phyloP scores from a whole-genome alignment of 2,888 invertebrate species.

The Minunthozetes semirufus region DNA sequence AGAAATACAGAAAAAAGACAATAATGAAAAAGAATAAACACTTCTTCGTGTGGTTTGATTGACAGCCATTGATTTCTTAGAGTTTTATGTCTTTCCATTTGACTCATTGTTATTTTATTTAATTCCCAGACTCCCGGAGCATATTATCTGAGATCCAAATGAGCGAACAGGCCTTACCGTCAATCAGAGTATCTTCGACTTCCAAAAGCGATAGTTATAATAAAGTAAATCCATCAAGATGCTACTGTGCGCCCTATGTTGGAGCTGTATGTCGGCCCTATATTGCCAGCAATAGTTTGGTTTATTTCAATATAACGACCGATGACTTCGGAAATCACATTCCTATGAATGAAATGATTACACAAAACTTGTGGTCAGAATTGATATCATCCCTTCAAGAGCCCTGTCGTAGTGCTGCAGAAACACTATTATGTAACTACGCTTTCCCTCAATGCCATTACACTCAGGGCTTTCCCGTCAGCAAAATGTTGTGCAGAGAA shows the following conservation, averaged over 20 bases:
- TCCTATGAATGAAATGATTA: slow-evolving; percentile 75
- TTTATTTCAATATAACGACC: slow-evolving; percentile 67
- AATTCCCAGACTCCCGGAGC: slow-evolving; percentile 16
- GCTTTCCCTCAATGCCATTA: slow-evolving; percentile 77
- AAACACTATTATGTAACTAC: slow-evolving; percentile 82
- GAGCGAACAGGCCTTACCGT: slow-evolving; percentile 11
- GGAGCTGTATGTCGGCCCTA: slow-evolving; percentile 64
- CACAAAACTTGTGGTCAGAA: slow-evolving; percentile 75
- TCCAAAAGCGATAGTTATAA: not conserved
- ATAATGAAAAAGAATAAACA: slow-evolving; percentile 13
- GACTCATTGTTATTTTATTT: not conserved
- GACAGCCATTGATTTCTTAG: slow-evolving; percentile 35
- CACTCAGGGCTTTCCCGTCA: slow-evolving; percentile 55
- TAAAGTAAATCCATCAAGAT: slow-evolving; percentile 46
- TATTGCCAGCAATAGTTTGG: slow-evolving; percentile 48
- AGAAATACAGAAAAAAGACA: not conserved
- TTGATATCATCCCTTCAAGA: slow-evolving; percentile 69
- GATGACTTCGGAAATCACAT: slow-evolving; percentile 57
- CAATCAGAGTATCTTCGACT: not conserved
- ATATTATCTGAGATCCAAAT: slow-evolving; percentile 16
- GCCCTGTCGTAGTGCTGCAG: slow-evolving; percentile 77
- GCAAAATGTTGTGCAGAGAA: slow-evolving; percentile 77
- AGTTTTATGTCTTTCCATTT: slow-evolving; percentile 25
- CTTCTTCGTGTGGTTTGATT: slow-evolving; percentile 21
- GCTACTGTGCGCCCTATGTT: slow-evolving; percentile 79